A percentile compares a stretch with the other conserved stretches of the same genome.
phyloP scores from a whole-genome alignment of 2,113 vertebrate genomes.

The Ibidorhyncha struthersii region DNA sequence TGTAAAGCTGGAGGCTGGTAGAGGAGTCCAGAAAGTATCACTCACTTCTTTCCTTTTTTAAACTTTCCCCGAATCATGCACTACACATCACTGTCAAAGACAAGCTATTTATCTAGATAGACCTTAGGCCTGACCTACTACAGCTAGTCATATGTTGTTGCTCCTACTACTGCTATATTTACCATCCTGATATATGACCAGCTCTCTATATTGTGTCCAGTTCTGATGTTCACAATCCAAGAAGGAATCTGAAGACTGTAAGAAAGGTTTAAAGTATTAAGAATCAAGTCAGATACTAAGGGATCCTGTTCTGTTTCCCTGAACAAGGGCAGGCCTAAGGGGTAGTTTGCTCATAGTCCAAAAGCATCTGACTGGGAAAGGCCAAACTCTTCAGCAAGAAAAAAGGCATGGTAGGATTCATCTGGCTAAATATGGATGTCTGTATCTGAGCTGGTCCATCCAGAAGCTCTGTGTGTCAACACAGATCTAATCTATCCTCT shows the following conservation, averaged over 20 bases:
- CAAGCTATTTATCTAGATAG: neutral
- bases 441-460: neutral
- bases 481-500: constrained; percentile 15
- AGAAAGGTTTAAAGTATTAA: neutral
- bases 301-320: neutral
- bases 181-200: neutral
- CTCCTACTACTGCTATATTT: neutral
- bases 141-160: neutral
- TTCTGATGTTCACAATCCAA: neutral
- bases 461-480: neutral
- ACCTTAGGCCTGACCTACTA: neutral
- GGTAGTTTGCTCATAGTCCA: neutral
- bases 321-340: neutral
- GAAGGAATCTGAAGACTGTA: neutral
- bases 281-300: neutral
- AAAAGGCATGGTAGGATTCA: neutral
- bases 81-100: neutral
- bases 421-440: neutral
- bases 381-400: neutral
- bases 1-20: neutral
- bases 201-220: neutral
- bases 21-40: neutral
- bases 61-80: neutral
- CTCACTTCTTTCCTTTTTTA: neutral
- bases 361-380: neutral